Conservation (phyloP, 2,113 vertebrate species). For the Scortum barcoo region DNA sequence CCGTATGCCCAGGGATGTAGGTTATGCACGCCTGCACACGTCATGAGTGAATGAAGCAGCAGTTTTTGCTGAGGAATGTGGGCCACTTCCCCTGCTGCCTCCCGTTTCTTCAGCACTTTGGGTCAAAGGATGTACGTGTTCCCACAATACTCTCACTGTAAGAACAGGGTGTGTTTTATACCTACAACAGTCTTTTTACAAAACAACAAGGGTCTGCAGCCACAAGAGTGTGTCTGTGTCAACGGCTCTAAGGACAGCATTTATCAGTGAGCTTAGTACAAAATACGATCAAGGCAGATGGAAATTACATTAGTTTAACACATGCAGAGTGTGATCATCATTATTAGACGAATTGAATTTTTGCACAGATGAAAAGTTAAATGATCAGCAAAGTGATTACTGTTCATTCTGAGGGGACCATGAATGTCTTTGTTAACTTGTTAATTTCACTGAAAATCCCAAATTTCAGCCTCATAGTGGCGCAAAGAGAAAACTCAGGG, state of each 20-base stretch:
- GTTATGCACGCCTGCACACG: neutral
- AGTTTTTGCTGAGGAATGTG: constrained; percentile 60
- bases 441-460: too few relatives aligned
- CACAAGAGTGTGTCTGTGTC: too few relatives aligned
- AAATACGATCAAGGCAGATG: neutral
- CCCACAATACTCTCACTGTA: neutral
- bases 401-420: neutral
- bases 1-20: neutral
- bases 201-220: neutral
- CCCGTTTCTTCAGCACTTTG: constrained; percentile 16
- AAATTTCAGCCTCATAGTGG: neutral
- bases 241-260: neutral
- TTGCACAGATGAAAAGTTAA: neutral
- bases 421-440: neutral
- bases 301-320: neutral
- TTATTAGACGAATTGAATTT: too few relatives aligned
- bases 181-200: neutral
- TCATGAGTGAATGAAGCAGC: constrained; percentile 45
- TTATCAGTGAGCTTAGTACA: neutral
- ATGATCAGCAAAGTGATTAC: neutral
- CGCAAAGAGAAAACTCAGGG: neutral
- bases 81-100: constrained; percentile 58
- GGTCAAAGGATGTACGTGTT: constrained; percentile 18
- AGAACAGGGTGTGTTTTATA: neutral
- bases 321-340: too few relatives aligned